Evolutionary conservation across 2,797 vertebrate species (phyloP).

Genomic region (Acipenser oxyrinchus): DNA sequence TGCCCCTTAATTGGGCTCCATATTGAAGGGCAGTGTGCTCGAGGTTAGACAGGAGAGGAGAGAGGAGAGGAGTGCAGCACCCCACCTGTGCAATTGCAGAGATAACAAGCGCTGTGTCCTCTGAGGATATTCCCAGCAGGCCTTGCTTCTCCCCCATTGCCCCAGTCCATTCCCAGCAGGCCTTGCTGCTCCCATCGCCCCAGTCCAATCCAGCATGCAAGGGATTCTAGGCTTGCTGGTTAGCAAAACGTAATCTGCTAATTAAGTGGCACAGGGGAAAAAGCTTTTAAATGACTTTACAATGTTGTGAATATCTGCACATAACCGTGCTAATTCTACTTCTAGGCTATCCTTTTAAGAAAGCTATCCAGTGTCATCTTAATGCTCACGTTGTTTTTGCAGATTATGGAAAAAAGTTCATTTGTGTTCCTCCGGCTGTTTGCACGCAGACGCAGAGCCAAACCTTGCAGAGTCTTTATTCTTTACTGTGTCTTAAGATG

Average conservation of each 20-base stretch:
- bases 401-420: too few species aligned
- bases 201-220: slow-evolving; percentile 28
- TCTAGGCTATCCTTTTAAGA: not conserved
- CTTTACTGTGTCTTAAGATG: too few species aligned
- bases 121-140: slow-evolving; percentile 34
- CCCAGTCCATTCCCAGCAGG: not conserved
- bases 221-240: slow-evolving; percentile 24
- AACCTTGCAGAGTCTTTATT: too few species aligned
- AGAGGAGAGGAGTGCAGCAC: slow-evolving; percentile 24
- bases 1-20: slow-evolving; percentile 46
- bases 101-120: slow-evolving; percentile 42
- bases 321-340: not conserved
- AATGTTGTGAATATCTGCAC: not conserved
- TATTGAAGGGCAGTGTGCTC: slow-evolving; percentile 38
- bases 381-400: too few species aligned
- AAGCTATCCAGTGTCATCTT: too few species aligned
- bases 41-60: not conserved
- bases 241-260: slow-evolving; percentile 56
- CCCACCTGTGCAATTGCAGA: slow-evolving; percentile 26
- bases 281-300: slow-evolving; percentile 6
- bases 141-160: not conserved
- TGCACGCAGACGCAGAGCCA: too few species aligned
- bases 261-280: slow-evolving; percentile 40
- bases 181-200: not conserved
- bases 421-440: too few species aligned